These are phyloP conservation scores for Apteryx owenii DNA, from an alignment of 2,113 vertebrate species.

Conservation along the genomic window DNA sequence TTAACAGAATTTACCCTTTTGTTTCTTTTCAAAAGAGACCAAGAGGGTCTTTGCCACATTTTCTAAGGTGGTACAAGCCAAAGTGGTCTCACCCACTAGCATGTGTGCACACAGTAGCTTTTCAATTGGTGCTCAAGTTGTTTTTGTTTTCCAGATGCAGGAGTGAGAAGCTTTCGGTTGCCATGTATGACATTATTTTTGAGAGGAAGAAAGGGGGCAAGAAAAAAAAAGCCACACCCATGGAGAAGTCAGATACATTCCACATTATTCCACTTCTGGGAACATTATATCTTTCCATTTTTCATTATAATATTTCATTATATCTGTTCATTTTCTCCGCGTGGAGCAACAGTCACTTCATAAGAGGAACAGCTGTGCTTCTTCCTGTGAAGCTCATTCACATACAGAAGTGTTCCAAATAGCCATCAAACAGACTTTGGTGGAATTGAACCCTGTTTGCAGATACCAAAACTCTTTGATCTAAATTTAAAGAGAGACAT, in stretches of 20 bases:
- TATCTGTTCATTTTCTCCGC: not conserved
- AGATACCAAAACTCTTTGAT: not conserved
- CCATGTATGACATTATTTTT: constrained; percentile 29
- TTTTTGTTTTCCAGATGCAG: constrained; percentile 27
- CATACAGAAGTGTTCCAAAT: not conserved
- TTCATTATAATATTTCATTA: not conserved
- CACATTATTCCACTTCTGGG: constrained; percentile 5
- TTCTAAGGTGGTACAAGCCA: not conserved
- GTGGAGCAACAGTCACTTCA: not conserved
- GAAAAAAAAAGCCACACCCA: not conserved
- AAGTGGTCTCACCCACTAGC: not conserved
- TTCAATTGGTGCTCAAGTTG: not conserved
- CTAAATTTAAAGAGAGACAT: not conserved
- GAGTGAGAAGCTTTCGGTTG: not conserved
- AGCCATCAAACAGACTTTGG: not conserved
- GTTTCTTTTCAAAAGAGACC: not conserved
- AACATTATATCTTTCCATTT: not conserved
- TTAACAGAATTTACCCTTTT: not conserved
- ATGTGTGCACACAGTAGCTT: not conserved
- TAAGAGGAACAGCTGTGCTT: not conserved
- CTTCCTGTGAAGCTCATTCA: not conserved
- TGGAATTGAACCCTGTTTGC: not conserved
- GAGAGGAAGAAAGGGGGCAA: not conserved
- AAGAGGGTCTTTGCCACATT: not conserved
- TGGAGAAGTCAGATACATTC: constrained; percentile 9